Base-by-base conservation (phyloP, 1,140 invertebrate genomes). In the Whitmania pigra region DNA sequence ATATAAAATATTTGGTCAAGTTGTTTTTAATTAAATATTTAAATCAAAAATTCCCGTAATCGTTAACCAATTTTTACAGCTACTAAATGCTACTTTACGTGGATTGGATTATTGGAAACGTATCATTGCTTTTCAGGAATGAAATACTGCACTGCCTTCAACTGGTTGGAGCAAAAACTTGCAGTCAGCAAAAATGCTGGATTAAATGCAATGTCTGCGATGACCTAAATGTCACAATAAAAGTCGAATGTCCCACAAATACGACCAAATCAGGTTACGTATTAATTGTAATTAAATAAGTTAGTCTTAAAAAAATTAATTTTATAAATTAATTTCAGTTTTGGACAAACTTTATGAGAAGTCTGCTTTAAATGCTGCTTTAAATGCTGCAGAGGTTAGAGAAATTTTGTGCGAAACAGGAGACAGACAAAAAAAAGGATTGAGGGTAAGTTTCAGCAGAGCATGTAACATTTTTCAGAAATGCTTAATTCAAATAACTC, bases 141-240 rank as follows among this genome's bases (percentile, higher is more conserved):
- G 88, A 87, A 75, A 88, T 93, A 69, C 79, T 95, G 0, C 92
- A 92, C 78, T 84, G 88, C 43, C 78, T 95, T 9, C 88, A 94
- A 79, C 87, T 89, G 0, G 89, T 93, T n/a, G 92, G 93, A 0
- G 92, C 91, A 4, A 82, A 85, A 71, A 86, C 92, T 36, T 36
- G 31, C 31, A 36, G 31, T 36, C 31, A 36, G 0, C 83, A 84
- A 71, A 75, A 77, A 0, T 84, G 85, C 7, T 93, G 91, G 75
- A 77, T 73, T 71, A 76, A 83, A 72, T 85, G 85, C 76, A 76
- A 76, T 20, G 71, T 77, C 11, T 78, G 79, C 40, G 84, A 85
- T 15, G 78, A 67, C 6, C 80, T 79, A 73, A 80, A 85, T 79
- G 85, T 85, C 5, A 79, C 77, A 15, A 11, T 7, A 49, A 17